Base-by-base conservation (phyloP, 2,113 vertebrate genomes). In the Corythoichthys haematopterus region DNA sequence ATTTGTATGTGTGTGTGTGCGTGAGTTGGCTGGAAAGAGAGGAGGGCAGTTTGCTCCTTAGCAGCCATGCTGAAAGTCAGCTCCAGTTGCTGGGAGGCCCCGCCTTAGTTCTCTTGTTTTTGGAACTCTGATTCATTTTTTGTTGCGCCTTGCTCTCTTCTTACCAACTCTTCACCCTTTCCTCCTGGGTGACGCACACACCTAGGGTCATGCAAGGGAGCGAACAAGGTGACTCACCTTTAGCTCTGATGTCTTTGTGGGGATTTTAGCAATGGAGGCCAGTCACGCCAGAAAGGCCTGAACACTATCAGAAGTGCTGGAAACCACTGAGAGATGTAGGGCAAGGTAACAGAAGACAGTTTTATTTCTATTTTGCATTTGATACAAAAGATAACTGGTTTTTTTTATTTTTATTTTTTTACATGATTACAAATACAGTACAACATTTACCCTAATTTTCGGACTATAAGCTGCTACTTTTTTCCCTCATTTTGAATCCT, bases 171-270 rank as follows among this genome's bases (percentile, higher is more conserved):
- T 72, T 67, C 53, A 60, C 73, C 68, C 81, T 28, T 75, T 83
- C 78, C 43, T 87, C 89, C 86, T 85, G 88, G 87, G 86, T 90
- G 88, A 90, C 83, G 84, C 82, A 73, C 83, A 88, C 75, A 80
- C 83, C 81, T 84, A 85, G 85, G 87, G 88, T 87, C 87, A 89
- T 85, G 85, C 82, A 87, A 88, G 80, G 84, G 80, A 85, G 84
- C 86, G 82, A 84, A 83, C 79, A 84, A 83, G 82, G 81, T 90
- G 88, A 89, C 84, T 81, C 79, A 77, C 80, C 83, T 79, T 70
- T 36, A 4, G 52, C 52, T 4, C 0, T 13, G 1, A 14, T 14
- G n/a, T 52, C 16, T 52, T 52, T 52, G n/a, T 20, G 50, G 16
- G 4, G 47, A 14, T 3, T 13, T 15, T 48, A 48, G 47, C 47